phyloP scores from a whole-genome alignment of 2,797 vertebrate genomes.

The Brachyrhaphis roseni region DNA sequence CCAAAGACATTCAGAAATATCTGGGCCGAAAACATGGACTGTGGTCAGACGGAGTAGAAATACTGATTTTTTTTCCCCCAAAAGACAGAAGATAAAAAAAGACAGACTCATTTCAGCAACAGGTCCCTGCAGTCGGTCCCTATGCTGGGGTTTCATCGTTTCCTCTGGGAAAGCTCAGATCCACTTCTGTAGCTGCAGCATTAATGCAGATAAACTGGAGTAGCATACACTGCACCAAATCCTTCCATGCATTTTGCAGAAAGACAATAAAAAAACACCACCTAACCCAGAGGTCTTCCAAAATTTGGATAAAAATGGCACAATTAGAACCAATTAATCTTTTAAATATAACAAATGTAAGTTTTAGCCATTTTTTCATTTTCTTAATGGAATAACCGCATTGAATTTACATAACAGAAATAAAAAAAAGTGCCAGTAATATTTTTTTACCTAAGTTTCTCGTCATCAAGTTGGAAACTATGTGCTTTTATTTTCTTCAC shows the following conservation, averaged over 20 bases:
- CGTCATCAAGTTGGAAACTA: too few relatives aligned
- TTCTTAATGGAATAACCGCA: too few relatives aligned
- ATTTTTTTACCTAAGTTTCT: too few relatives aligned
- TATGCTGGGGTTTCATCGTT: neutral
- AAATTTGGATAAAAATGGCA: too few relatives aligned
- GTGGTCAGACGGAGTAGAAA: neutral
- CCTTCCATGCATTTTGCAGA: neutral
- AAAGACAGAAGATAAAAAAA: neutral
- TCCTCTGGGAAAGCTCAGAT: neutral
- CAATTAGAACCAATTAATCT: too few relatives aligned
- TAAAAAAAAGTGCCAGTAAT: too few relatives aligned
- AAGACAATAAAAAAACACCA: neutral
- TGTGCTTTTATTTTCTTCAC: too few relatives aligned
- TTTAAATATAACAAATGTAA: too few relatives aligned
- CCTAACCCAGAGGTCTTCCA: neutral
- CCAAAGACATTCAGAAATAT: neutral
- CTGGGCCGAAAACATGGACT: neutral
- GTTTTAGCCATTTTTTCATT: too few relatives aligned
- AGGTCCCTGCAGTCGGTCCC: neutral
- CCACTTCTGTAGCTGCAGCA: neutral
- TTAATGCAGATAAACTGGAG: neutral
- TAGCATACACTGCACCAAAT: neutral
- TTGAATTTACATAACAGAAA: too few relatives aligned
- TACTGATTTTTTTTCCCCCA: neutral
- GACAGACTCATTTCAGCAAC: neutral